Evolutionary conservation across 2,113 vertebrate genomes (phyloP), one percentile per base, ranked within the genome.

Genomic region (Diglossa brunneiventris): DNA sequence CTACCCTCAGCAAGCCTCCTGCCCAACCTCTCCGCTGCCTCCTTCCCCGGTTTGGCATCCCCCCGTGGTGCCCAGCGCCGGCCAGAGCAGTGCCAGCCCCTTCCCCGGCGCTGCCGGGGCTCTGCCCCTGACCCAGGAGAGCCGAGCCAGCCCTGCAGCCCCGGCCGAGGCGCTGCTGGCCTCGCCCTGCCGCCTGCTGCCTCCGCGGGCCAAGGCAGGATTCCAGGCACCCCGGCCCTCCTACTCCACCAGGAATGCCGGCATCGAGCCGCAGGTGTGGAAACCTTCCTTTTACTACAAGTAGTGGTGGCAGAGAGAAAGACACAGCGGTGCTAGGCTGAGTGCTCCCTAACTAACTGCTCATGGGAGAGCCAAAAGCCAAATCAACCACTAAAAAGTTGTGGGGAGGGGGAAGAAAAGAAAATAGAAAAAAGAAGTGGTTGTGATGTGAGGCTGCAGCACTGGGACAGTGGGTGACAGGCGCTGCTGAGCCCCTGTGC

Each of bases 191-290:
- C 97, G 96, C 88, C 97, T 98, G 30, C 98, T 98, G 92, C 98
- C 98, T 3, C 98, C 98, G 15, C 97, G 98, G 53, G 97, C 94
- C 7, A 98, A 97, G 94, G 92, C 87, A 3, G 96, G 91, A 33
- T 89, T 98, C 91, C 99, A 99, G 94, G 98, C 98, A 18, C 99
- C 99, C 33, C 98, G 99, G 82, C 99, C 99, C 30, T 99, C 98
- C 31, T 99, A 99, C 98, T 99, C 99, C 91, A 98, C 99, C 91
- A 98, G 98, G 97, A 99, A 98, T 15, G 98, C 98, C 10, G 99
- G 99, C 75, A 99, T 99, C 69, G 98, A 98, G 96, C 97, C 99
- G 12, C 99, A 99, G 99, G 99, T 99, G 99, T 99, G 99, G 99
- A 99, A 98, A 97, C 99, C 99, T 92, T 98, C 98, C 94, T 98